Base-by-base conservation (phyloP, 2,113 vertebrate species). In the Peromyscus maniculatus region DNA sequence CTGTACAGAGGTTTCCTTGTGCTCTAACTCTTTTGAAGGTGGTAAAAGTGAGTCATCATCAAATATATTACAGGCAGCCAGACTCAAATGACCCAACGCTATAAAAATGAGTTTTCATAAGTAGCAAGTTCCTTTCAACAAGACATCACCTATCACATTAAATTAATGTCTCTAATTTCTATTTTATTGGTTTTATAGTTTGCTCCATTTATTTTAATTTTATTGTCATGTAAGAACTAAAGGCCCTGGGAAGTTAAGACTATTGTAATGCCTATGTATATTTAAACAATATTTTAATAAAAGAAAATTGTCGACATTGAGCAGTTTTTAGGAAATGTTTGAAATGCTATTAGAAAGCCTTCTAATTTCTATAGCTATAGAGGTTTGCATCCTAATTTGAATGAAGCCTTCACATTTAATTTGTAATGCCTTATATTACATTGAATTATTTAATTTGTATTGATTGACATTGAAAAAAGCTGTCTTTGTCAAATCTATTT, bases 1-100 rank as follows among this genome's bases (percentile, higher is more conserved):
- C 79, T 80, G 11, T 16, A 88, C 46, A 92, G 91, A 92, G 74
- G 79, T 88, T 78, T 92, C 82, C 74, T 97, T 95, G 62, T 36
- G 83, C 26, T 43, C 28, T 13, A 88, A 4, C 4, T 59, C 93
- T 74, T 95, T 67, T 93, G 78, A 91, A 91, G 46, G 52, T 91
- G 69, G 52, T 86, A 80, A 96, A 97, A 93, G 57, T 78, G 87
- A 96, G 57, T 96, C 67, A 97, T 82, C 55, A 31, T 83, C 89
- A 93, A 95, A 88, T 9, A 15, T 39, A 52, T 95, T 74, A 39
- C 4, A 89, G 46, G 16, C 62, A 94, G 4, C 7, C 74, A 95
- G 62, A 31, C 28, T 67, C 72, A 72, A 74, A 82, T 43, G 19
- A 93, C 33, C n/a, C 43, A 83, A 5, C 36, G 17, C 89, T 89